These are phyloP conservation scores for Chrysochloris asiatica DNA, from an alignment of 2,113 vertebrate species.

Conservation along the genomic window DNA sequence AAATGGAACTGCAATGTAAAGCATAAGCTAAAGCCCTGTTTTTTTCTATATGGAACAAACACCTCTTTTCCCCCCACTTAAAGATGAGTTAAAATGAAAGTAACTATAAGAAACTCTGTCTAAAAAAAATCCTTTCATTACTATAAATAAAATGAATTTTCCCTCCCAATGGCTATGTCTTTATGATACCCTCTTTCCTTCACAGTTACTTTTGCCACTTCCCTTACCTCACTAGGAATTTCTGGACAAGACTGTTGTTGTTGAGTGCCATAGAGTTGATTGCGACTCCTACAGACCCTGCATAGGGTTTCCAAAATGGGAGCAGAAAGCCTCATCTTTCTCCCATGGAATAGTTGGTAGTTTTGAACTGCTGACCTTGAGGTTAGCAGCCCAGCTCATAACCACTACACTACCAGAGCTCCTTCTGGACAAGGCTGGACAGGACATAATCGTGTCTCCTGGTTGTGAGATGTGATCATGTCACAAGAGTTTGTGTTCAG, in stretches of 20 bases:
- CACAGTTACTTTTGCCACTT: neutral
- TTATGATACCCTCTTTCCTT: neutral
- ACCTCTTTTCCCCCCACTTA: neutral
- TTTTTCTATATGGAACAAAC: neutral
- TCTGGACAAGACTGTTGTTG: no score
- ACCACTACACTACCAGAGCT: no score
- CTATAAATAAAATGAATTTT: neutral
- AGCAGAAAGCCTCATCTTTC: no score
- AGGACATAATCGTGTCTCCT: neutral
- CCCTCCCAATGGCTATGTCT: accelerated
- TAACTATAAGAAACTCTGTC: neutral
- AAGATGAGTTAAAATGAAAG: neutral
- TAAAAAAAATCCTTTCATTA: constrained; percentile 40
- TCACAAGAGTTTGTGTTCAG: constrained; percentile 48
- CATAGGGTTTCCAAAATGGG: no score
- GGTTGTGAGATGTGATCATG: neutral
- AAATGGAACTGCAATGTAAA: neutral
- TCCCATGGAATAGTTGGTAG: no score
- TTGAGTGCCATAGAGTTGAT: no score
- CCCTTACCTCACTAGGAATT: neutral
- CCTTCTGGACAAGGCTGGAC: neutral
- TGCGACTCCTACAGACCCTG: no score
- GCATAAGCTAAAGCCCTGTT: neutral
- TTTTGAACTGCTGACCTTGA: no score
- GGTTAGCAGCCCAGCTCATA: no score